A percentile compares a stretch with the other conserved stretches of the same genome.
phyloP scores from a whole-genome alignment of 2,797 vertebrate genomes.

The Squalus acanthias region DNA sequence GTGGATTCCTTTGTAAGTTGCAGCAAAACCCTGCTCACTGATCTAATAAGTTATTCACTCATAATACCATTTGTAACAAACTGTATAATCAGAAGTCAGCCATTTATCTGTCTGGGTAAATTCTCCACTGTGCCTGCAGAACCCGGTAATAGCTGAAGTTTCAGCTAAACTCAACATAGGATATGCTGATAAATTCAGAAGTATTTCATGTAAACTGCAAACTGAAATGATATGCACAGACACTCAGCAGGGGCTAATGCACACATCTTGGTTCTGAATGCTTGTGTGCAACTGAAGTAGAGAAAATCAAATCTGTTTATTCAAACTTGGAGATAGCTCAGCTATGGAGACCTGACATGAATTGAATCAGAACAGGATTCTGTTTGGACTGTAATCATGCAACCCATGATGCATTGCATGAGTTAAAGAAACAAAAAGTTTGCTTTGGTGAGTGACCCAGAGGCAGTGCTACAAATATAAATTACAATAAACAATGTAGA shows the following conservation, averaged over 20 bases:
- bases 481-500: neutral
- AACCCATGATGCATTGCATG: neutral
- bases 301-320: conserved; percentile 14
- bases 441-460: neutral
- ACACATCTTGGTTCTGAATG: neutral
- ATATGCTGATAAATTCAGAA: neutral
- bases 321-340: neutral
- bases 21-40: neutral
- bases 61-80: neutral
- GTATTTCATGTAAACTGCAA: neutral
- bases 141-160: neutral
- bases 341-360: neutral
- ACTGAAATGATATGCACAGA: neutral
- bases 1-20: neutral
- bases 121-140: neutral
- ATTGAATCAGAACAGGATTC: neutral
- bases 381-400: neutral
- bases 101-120: conserved; percentile 4
- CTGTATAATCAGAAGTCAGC: neutral
- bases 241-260: neutral
- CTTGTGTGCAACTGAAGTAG: neutral
- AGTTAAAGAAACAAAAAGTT: neutral
- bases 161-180: neutral
- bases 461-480: neutral
- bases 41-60: neutral